phyloP scores from a whole-genome alignment of 2,113 vertebrate species.

The Apistogramma diplotaenia region DNA sequence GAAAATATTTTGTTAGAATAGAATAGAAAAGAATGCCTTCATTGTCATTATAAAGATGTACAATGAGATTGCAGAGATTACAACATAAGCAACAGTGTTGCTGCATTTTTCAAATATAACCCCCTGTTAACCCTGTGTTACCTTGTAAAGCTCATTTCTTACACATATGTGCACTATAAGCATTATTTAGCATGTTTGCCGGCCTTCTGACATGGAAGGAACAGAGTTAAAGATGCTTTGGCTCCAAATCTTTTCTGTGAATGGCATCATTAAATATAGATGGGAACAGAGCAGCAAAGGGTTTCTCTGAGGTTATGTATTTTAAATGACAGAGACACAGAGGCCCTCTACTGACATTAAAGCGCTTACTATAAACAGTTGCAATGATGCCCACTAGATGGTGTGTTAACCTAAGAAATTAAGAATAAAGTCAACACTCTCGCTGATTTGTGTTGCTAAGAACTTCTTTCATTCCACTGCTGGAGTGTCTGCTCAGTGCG shows the following conservation, averaged over 20 bases:
- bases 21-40: too few relatives aligned
- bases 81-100: not conserved
- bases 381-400: slow-evolving; percentile 52
- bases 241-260: not conserved
- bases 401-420: not conserved
- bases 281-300: not conserved
- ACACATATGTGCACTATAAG: not conserved
- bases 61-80: too few relatives aligned
- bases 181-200: not conserved
- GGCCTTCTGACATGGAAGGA: not conserved
- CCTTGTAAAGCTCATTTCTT: not conserved
- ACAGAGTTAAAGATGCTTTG: not conserved
- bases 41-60: too few relatives aligned
- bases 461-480: not conserved
- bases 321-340: not conserved
- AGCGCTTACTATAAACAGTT: not conserved
- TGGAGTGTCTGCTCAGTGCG: not conserved
- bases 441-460: not conserved
- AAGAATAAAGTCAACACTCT: not conserved
- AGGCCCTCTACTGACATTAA: not conserved
- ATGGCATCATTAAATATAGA: not conserved
- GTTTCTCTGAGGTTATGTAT: not conserved
- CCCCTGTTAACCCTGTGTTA: not conserved
- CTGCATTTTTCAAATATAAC: not conserved
- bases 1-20: too few relatives aligned